Base-by-base conservation (phyloP, 1,140 invertebrate genomes). In the Contarinia nasturtii region DNA sequence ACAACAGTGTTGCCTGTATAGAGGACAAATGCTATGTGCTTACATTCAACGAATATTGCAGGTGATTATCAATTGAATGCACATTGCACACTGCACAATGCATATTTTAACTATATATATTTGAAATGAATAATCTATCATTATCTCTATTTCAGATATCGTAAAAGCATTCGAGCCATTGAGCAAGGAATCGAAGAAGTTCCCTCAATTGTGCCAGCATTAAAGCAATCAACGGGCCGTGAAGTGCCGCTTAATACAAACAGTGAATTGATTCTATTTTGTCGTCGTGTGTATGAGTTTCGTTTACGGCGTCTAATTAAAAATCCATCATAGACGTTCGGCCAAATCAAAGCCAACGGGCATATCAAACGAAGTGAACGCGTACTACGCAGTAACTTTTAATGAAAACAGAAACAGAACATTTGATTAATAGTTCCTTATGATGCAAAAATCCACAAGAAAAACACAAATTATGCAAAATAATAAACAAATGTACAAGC, bases 1-100 rank as follows among this genome's bases (percentile, higher is more conserved):
- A 81, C 49, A 93, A 92, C 65, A 92, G 87, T 57, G 91, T 96
- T 20, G 92, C 91, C 45, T 96, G 91, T 64, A 95, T 98, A 55
- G 92, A 97, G 64, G 92, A 98, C 67, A 93, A 92, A 66, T 95
- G 91, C 67, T 95, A 89, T 65, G 92, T 98, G 49, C 75, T 98
- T 49, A 94, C 90, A 10, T 93, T 85, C 61, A 91, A 91, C 67
- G 91, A 96, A 69, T 98, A 94, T 62, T 94, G 90, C 75, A 80
- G 93, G 89, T 96, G 57, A 68, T 64, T 59, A 21, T 43, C n/a
- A n/a, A n/a, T n/a, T n/a, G n/a, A n/a, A n/a, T n/a, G n/a, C n/a
- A n/a, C n/a, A n/a, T n/a, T n/a, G n/a, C n/a, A n/a, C n/a, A n/a
- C n/a, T n/a, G n/a, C n/a, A n/a, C n/a, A n/a, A n/a, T n/a, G n/a